Evolutionary conservation across 1,140 invertebrate species (phyloP).

Genomic region (Drosophila triauraria): DNA sequence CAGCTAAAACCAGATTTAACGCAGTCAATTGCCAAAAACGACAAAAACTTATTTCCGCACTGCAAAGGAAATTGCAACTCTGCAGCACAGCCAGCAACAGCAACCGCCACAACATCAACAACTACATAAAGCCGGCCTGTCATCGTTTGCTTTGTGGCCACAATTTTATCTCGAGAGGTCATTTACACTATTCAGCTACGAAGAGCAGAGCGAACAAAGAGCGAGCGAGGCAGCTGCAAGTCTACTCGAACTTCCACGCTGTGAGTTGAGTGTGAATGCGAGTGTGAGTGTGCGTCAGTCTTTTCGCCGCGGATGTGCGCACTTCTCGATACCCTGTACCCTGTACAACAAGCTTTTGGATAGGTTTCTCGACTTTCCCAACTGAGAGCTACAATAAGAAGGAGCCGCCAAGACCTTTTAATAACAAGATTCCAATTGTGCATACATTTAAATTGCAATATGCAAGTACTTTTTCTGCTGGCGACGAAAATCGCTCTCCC

Average conservation of each 20-base stretch:
- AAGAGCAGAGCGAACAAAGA: constrained; percentile 31
- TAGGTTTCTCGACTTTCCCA: background rate
- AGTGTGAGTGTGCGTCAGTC: constrained; percentile 13
- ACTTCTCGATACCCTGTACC: constrained; percentile 15
- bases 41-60: constrained; percentile 64
- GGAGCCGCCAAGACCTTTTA: no score
- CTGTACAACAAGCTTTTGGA: background rate
- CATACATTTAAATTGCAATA: no score
- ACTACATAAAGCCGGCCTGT: constrained; percentile 43
- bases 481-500: no score
- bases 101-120: constrained; percentile 26
- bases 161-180: constrained; percentile 81
- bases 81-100: constrained; percentile 30
- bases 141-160: constrained; percentile 66
- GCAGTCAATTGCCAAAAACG: constrained; percentile 56
- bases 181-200: constrained; percentile 71
- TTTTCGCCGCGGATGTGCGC: background rate
- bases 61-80: constrained; percentile 67
- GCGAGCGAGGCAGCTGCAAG: constrained; percentile 31
- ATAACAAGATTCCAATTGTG: no score
- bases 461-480: no score
- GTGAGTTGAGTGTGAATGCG: constrained; percentile 11
- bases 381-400: no score
- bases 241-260: constrained; percentile 24
- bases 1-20: constrained; percentile 49